phyloP scores from a whole-genome alignment of 1,140 invertebrate species.

The Zeugodacus cucurbitae region DNA sequence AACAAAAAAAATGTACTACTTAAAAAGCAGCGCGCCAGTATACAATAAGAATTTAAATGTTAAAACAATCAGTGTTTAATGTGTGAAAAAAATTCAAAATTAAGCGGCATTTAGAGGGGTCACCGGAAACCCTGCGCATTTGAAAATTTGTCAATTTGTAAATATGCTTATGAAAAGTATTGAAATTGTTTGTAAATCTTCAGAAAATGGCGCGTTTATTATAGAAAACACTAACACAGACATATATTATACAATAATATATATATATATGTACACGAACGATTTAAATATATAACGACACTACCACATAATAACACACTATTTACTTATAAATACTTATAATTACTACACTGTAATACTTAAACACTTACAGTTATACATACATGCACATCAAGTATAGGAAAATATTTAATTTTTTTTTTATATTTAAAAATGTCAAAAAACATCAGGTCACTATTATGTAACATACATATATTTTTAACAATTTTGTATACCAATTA shows the following conservation, averaged over 20 bases:
- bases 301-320: neutral
- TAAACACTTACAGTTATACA: neutral
- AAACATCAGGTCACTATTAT: neutral
- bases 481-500: slow-evolving; percentile 7
- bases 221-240: neutral
- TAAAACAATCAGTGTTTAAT: too few species aligned
- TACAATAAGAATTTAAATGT: too few species aligned
- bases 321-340: neutral
- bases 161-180: neutral
- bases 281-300: neutral
- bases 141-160: too few species aligned
- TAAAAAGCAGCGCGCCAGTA: neutral
- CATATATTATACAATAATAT: neutral
- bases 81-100: too few species aligned
- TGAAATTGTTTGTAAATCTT: neutral
- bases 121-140: too few species aligned
- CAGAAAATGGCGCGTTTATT: neutral
- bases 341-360: neutral
- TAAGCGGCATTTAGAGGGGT: too few species aligned
- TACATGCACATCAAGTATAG: neutral
- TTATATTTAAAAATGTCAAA: neutral
- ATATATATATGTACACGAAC: neutral
- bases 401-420: neutral
- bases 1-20: neutral
- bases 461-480: neutral